Base-by-base conservation (phyloP, 2,113 vertebrate genomes). In the Gorsachius goisagi region DNA sequence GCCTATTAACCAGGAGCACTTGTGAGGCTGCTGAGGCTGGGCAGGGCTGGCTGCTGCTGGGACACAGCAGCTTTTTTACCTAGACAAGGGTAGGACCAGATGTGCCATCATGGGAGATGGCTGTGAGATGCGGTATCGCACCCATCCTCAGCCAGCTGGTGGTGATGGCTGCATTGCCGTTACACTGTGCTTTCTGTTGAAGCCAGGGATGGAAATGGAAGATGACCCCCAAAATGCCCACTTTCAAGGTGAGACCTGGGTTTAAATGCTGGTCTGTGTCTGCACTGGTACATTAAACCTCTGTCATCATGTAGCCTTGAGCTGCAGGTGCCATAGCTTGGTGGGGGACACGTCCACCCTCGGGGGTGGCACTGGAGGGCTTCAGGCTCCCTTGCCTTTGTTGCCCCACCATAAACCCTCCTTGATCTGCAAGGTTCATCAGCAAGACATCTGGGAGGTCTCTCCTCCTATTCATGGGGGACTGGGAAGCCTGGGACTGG, bases 351-450 rank as follows among this genome's bases (percentile, higher is more conserved):
- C 4, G 1, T 24, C 28, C 24, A 24, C 13, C 39, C 53, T 41
- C 0, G 0, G 8, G 23, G 18, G 9, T 73, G 39, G 9, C 22
- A n/a, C 39, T 35, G 39, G 11, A 68, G 19, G 39, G 9, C 30
- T 91, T 75, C 77, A 85, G 60, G 5, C 14, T 73, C 24, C 59
- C 21, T 16, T 60, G 44, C 13, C 8, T 45, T 9, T 49, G 24
- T 69, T 1, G 2, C 6, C 5, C 30, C 53, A 28, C 52, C 9
- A 14, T 37, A 81, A 62, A 30, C 27, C 18, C 15, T 58, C 33
- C 35, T 73, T 45, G 27, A 13, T 14, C 35, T 45, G 21, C 30
- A 7, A 2, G 1, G 69, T 30, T 69, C 37, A 5, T 20, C 75
- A 69, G 41, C 24, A 45, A 28, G 15, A 15, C 22, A 17, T 58